Evolutionary conservation across 2,797 vertebrate species (phyloP).

Genomic region (Numenius phaeopus): DNA sequence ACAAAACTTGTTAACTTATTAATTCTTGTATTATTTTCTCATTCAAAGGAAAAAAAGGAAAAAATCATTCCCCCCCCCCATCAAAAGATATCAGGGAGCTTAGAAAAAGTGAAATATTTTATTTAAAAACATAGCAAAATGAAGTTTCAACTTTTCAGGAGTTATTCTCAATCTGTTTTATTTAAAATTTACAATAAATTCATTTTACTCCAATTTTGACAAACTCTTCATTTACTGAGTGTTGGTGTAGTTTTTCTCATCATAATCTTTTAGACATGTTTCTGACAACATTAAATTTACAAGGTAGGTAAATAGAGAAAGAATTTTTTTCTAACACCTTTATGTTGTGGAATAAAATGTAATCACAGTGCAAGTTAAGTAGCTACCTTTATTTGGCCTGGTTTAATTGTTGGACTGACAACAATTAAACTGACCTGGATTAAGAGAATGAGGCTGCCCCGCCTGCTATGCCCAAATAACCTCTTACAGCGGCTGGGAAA

Average conservation of each 20-base stretch:
- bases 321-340: not conserved
- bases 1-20: not conserved
- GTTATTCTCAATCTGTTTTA: not conserved
- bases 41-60: not conserved
- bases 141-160: not conserved
- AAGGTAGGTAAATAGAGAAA: not conserved
- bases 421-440: not conserved
- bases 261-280: not conserved
- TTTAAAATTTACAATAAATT: not conserved
- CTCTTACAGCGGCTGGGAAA: not conserved
- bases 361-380: not conserved
- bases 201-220: not conserved
- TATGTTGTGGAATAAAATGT: not conserved
- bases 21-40: not conserved
- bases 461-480: not conserved
- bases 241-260: not conserved
- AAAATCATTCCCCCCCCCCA: not conserved
- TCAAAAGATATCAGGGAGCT: not conserved
- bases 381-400: not conserved
- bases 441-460: not conserved
- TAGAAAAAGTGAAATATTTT: not conserved
- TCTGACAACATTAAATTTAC: not conserved
- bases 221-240: not conserved
- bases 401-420: not conserved
- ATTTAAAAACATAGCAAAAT: not conserved